Percentiles rank a stretch among this genome's conserved stretches.
Conservation (phyloP, 2,888 invertebrate genomes). For the Lomographa bimaculata region DNA sequence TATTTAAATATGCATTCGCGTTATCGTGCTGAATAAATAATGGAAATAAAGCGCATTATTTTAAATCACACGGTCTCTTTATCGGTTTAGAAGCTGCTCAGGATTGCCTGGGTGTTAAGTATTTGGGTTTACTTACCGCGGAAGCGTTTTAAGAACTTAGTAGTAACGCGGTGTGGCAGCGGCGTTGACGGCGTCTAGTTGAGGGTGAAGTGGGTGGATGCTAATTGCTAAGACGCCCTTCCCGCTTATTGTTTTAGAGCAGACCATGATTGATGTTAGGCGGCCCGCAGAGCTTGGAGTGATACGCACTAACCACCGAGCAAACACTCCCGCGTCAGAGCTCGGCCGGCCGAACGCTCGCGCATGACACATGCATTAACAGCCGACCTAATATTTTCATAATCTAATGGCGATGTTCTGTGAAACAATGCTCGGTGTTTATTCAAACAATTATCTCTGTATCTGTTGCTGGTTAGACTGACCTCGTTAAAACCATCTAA, state of each 20-base stretch:
- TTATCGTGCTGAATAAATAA: constrained; percentile 62
- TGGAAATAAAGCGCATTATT: constrained; percentile 56
- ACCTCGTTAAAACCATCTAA: constrained; percentile 79
- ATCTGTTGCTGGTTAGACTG: constrained; percentile 79
- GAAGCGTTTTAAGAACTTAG: constrained; percentile 71
- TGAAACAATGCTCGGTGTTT: constrained; percentile 80
- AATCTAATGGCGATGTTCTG: constrained; percentile 83
- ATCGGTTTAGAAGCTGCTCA: constrained; percentile 38
- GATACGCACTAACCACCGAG: constrained; percentile 73
- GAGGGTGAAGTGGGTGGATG: constrained; percentile 74
- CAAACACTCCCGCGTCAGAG: constrained; percentile 69
- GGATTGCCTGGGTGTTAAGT: constrained; percentile 41
- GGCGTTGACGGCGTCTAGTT: constrained; percentile 62
- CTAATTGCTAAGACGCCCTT: constrained; percentile 79
- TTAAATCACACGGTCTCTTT: constrained; percentile 53
- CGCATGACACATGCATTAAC: constrained; percentile 83
- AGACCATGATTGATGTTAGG: constrained; percentile 81
- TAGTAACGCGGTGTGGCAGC: constrained; percentile 33
- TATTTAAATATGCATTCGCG: constrained; percentile 58
- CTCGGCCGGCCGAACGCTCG: constrained; percentile 51
- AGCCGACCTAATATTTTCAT: constrained; percentile 82
- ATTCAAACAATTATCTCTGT: constrained; percentile 75
- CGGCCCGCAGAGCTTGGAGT: constrained; percentile 61
- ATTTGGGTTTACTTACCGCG: constrained; percentile 34
- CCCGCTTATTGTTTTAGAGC: constrained; percentile 82